phyloP scores from a whole-genome alignment of 2,113 vertebrate species.

The Erinaceus europaeus region DNA sequence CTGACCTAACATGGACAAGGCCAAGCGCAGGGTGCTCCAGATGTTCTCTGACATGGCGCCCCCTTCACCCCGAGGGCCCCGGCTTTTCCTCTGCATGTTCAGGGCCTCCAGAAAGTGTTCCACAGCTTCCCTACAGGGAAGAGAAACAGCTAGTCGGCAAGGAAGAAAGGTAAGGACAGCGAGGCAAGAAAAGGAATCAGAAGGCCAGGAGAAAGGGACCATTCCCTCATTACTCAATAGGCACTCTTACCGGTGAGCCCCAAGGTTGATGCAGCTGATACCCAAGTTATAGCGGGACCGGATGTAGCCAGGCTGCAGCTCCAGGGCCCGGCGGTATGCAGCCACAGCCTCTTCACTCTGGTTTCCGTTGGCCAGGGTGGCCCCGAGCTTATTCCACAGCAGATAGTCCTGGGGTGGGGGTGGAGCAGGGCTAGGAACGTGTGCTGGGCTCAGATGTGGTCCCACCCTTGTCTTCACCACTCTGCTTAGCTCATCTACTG shows the following conservation, averaged over 20 bases:
- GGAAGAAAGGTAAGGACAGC: not conserved
- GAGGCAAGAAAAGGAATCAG: not conserved
- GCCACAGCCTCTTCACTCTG: slow-evolving; percentile 97
- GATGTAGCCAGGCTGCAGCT: slow-evolving; percentile 96
- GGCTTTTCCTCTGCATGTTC: slow-evolving; percentile 92
- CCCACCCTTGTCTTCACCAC: not conserved
- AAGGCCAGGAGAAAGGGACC: not conserved
- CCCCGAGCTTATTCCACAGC: slow-evolving; percentile 97
- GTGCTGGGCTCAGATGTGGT: not conserved
- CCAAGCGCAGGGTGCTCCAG: slow-evolving; percentile 98
- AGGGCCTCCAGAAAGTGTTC: slow-evolving; percentile 98
- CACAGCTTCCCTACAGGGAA: slow-evolving; percentile 91
- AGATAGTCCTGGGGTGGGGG: slow-evolving; percentile 89
- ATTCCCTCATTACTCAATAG: too few relatives aligned
- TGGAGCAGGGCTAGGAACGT: not conserved
- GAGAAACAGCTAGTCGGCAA: not conserved
- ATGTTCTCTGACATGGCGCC: slow-evolving; percentile 97
- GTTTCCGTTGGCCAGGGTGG: slow-evolving; percentile 95
- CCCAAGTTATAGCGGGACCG: slow-evolving; percentile 98
- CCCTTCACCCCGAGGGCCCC: slow-evolving; percentile 79
- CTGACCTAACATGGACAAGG: slow-evolving; percentile 98
- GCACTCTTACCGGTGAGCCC: slow-evolving; percentile 92
- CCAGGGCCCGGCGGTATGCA: slow-evolving; percentile 92
- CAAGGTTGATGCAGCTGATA: slow-evolving; percentile 97
- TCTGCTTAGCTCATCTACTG: not conserved